A percentile compares a stretch with the other conserved stretches of the same genome.
These are phyloP conservation scores for Galerucella calmariensis DNA, from an alignment of 2,888 invertebrate genomes.

Conservation along the genomic window DNA sequence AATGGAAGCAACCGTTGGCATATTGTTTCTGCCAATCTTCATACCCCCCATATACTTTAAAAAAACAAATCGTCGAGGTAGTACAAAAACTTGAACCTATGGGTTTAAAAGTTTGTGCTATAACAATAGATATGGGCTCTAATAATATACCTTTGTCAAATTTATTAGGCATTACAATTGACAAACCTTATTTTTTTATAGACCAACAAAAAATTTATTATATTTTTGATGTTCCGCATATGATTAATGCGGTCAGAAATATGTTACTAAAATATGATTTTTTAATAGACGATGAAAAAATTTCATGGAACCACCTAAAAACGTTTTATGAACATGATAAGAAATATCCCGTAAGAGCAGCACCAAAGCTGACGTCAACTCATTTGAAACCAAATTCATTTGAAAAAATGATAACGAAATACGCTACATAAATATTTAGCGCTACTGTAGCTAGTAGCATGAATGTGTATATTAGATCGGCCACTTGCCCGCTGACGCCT, in stretches of 20 bases:
- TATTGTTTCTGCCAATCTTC: no score
- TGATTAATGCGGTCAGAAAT: conserved; percentile 23
- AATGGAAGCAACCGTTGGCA: no score
- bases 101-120: no score
- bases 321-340: conserved; percentile 24
- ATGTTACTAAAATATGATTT: conserved; percentile 23
- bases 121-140: no score
- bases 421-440: neutral
- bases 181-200: conserved; percentile 7
- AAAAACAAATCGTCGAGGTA: no score
- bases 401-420: neutral
- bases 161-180: neutral
- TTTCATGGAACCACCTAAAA: conserved; percentile 17
- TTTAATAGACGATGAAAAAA: neutral
- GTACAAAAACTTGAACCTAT: no score
- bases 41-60: no score
- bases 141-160: neutral
- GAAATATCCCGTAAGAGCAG: conserved; percentile 6
- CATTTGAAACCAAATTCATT: no score
- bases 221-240: conserved; percentile 24
- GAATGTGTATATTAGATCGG: no score
- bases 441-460: neutral
- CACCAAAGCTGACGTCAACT: no score
- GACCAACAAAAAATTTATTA: conserved; percentile 15
- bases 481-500: no score